phyloP scores from a whole-genome alignment of 2,797 vertebrate genomes.

The Phaenicophaeus curvirostris region DNA sequence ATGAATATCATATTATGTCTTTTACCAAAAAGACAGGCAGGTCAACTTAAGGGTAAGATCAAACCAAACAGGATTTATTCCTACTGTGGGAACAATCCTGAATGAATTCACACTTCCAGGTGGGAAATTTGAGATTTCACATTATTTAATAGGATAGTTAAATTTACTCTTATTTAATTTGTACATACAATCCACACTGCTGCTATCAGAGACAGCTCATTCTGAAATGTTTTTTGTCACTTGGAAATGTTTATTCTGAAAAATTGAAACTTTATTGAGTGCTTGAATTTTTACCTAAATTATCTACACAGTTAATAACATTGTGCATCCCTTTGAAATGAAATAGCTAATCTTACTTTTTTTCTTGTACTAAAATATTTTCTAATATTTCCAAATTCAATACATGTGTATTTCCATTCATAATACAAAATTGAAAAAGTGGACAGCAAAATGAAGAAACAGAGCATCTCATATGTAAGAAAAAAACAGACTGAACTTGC shows the following conservation, averaged over 20 bases:
- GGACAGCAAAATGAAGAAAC: background rate
- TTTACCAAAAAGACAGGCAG: background rate
- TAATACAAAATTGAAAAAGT: background rate
- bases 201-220: conserved; percentile 35
- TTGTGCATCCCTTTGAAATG: conserved; percentile 40
- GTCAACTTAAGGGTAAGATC: background rate
- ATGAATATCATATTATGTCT: background rate
- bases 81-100: background rate
- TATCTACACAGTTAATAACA: conserved; percentile 35
- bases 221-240: conserved; percentile 36
- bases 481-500: conserved; percentile 10
- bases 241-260: conserved; percentile 46
- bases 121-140: background rate
- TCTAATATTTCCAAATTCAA: conserved; percentile 54
- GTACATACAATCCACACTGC: background rate
- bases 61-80: background rate
- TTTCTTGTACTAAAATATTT: conserved; percentile 54
- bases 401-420: background rate
- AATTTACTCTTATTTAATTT: conserved; percentile 36
- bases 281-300: conserved; percentile 39
- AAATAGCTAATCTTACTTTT: conserved; percentile 41
- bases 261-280: conserved; percentile 40
- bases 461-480: background rate
- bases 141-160: conserved; percentile 23
- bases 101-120: background rate